These are phyloP conservation scores for Zosterops pallidus DNA, from an alignment of 2,113 vertebrate genomes.

Conservation along the genomic window DNA sequence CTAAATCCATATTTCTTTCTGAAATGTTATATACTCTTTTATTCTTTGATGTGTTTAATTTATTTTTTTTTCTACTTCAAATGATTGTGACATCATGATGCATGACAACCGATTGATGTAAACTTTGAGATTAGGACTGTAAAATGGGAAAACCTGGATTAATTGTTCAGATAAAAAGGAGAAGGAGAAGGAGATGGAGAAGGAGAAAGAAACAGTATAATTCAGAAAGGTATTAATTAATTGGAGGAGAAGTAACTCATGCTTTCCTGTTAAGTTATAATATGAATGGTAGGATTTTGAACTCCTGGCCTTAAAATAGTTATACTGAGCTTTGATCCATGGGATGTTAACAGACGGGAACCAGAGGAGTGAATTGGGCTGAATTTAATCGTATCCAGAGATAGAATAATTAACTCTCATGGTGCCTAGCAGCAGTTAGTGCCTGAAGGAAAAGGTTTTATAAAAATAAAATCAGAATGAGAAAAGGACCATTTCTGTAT, in stretches of 20 bases:
- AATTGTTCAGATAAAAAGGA: not conserved
- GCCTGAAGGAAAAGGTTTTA: not conserved
- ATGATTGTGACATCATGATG: not conserved
- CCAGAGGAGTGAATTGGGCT: slow-evolving; percentile 50
- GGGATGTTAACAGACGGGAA: slow-evolving; percentile 6
- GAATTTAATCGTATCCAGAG: slow-evolving; percentile 56
- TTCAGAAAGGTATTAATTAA: slow-evolving; percentile 6
- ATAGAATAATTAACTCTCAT: slow-evolving; percentile 44
- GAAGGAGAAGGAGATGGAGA: not conserved
- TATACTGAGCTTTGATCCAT: slow-evolving; percentile 46
- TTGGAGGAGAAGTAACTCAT: not conserved
- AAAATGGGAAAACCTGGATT: not conserved
- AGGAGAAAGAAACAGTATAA: not conserved
- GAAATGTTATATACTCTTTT: not conserved
- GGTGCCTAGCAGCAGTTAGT: not conserved
- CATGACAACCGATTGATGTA: not conserved
- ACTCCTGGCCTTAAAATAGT: slow-evolving; percentile 42
- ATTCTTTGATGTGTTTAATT: not conserved
- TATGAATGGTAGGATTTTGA: slow-evolving; percentile 41
- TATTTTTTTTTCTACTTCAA: not conserved
- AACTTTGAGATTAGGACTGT: not conserved
- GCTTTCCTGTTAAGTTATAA: slow-evolving; percentile 5
- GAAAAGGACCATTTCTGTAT: not conserved
- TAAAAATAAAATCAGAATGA: not conserved
- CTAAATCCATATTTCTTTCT: not conserved